phyloP scores from a whole-genome alignment of 2,888 invertebrate species.

The Agrochola macilenta region DNA sequence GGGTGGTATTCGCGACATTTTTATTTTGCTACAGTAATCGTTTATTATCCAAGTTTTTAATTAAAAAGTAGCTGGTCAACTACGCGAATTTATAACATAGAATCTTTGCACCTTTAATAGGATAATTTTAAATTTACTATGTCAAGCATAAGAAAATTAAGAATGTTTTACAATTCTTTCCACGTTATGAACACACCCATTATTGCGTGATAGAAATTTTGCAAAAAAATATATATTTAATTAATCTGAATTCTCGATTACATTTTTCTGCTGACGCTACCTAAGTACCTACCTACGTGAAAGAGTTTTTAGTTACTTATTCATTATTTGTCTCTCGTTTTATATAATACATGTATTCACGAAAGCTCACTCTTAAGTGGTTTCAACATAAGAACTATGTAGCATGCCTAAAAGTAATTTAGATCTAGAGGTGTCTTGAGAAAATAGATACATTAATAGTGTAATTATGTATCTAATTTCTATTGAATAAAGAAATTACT shows the following conservation, averaged over 20 bases:
- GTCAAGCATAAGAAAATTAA: neutral
- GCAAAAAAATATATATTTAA: neutral
- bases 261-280: conserved; percentile 66
- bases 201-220: neutral
- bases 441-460: conserved; percentile 4
- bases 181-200: neutral
- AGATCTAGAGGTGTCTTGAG: neutral
- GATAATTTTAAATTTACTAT: neutral
- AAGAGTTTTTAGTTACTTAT: conserved; percentile 72
- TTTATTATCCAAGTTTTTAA: neutral
- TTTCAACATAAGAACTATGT: conserved; percentile 27
- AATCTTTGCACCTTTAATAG: neutral
- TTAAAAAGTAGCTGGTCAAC: neutral
- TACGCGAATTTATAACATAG: neutral
- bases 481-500: neutral
- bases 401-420: neutral
- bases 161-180: neutral
- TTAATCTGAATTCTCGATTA: neutral
- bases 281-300: conserved; percentile 38
- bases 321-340: conserved; percentile 66
- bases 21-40: too few species aligned
- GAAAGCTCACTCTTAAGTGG: conserved; percentile 48
- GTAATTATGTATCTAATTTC: neutral
- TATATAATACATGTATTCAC: conserved; percentile 44
- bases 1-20: too few species aligned